Evolutionary conservation across 2,797 vertebrate species (phyloP).

Genomic region (Bradypus variegatus): DNA sequence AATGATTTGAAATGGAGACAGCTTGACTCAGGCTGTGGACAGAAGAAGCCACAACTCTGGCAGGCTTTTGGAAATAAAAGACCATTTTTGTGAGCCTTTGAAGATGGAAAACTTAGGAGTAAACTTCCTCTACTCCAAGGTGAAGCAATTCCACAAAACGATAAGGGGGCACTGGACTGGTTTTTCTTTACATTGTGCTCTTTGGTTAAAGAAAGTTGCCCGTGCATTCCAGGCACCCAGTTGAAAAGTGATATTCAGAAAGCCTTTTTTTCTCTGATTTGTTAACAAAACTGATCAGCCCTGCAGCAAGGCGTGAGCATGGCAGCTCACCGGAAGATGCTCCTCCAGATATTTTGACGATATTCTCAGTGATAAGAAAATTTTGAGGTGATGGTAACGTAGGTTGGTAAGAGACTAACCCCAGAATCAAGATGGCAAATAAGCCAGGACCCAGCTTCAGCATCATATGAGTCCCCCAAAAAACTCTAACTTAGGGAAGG

Average conservation of each 20-base stretch:
- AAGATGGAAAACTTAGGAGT: neutral
- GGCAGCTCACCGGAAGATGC: neutral
- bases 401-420: neutral
- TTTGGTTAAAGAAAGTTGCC: neutral
- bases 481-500: neutral
- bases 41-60: neutral
- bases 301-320: neutral
- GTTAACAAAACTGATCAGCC: neutral
- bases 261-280: neutral
- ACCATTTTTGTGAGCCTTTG: neutral
- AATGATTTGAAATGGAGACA: neutral
- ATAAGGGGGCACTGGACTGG: neutral
- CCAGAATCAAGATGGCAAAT: neutral
- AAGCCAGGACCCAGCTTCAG: neutral
- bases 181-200: neutral
- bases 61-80: neutral
- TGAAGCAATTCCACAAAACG: slow-evolving; percentile 10
- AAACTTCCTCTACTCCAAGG: slow-evolving; percentile 1
- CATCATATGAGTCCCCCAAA: accelerated
- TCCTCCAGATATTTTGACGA: neutral
- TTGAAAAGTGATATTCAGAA: neutral
- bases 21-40: neutral
- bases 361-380: neutral
- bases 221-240: neutral
- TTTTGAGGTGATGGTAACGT: neutral